Conservation (phyloP, 2,888 invertebrate genomes). For the Norana najaformis region DNA sequence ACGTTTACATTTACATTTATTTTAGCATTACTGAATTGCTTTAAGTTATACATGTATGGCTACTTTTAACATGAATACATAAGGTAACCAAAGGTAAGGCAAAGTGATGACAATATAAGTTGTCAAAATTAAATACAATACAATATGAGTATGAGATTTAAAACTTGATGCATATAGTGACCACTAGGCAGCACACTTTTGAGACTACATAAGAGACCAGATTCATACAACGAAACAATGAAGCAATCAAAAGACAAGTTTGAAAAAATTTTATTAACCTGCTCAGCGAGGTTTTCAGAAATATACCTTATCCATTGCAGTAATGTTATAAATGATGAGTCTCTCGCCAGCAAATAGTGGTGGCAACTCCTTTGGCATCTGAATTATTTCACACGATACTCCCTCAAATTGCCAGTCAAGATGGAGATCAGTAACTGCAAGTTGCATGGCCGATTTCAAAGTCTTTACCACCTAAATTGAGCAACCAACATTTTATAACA, state of each 20-base stretch:
- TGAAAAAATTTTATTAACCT: background rate
- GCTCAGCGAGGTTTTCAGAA: background rate
- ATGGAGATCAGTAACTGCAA: conserved; percentile 28
- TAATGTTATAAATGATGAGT: conserved; percentile 29
- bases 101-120: background rate
- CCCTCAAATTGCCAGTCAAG: conserved; percentile 31
- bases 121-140: too few species aligned
- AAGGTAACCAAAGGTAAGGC: background rate
- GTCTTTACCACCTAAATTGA: conserved; percentile 47
- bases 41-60: background rate
- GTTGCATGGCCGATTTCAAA: conserved; percentile 37
- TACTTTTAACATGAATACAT: background rate
- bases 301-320: background rate
- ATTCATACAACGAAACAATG: too few species aligned
- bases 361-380: conserved; percentile 32
- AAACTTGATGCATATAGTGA: too few species aligned
- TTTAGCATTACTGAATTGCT: background rate
- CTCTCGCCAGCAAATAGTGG: conserved; percentile 35
- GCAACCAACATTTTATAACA: background rate
- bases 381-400: conserved; percentile 24
- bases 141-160: too few species aligned
- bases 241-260: too few species aligned
- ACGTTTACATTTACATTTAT: too few species aligned
- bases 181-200: too few species aligned
- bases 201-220: too few species aligned